Conservation (phyloP, 1,140 invertebrate genomes). For the Ceratina australensis region DNA sequence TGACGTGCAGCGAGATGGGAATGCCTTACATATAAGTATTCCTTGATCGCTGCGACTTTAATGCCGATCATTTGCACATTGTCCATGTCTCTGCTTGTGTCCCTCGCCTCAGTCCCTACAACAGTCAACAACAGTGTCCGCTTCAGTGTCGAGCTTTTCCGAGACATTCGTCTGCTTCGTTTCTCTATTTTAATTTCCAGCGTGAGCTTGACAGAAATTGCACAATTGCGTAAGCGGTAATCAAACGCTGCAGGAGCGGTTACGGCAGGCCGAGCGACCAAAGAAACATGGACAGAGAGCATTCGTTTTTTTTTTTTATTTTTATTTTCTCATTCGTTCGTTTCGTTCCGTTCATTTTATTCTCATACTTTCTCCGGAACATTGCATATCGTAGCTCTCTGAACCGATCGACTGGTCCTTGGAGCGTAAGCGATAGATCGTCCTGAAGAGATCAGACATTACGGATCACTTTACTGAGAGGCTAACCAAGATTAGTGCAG, state of each 20-base stretch:
- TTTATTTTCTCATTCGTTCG: not conserved
- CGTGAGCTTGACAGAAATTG: constrained; percentile 53
- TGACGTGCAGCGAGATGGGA: constrained; percentile 53
- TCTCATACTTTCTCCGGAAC: not conserved
- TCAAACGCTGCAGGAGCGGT: constrained; percentile 65
- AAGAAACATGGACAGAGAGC: constrained; percentile 72
- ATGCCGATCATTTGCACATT: constrained; percentile 80
- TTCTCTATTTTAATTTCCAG: constrained; percentile 35
- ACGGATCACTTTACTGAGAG: constrained; percentile 13
- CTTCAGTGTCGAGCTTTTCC: constrained; percentile 67
- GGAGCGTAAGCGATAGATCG: constrained; percentile 37
- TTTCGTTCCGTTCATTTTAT: not conserved
- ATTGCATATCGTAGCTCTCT: constrained; percentile 53
- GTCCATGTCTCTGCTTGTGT: constrained; percentile 78
- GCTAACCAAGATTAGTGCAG: constrained; percentile 2
- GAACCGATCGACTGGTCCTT: constrained; percentile 50
- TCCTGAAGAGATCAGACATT: constrained; percentile 27
- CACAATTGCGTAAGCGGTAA: constrained; percentile 57
- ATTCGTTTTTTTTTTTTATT: constrained; percentile 29
- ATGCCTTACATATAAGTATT: constrained; percentile 80
- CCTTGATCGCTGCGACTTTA: constrained; percentile 80
- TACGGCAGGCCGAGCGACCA: constrained; percentile 73
- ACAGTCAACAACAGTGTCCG: constrained; percentile 77
- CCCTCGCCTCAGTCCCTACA: constrained; percentile 77
- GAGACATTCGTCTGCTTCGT: constrained; percentile 47